Conservation (phyloP, 1,140 invertebrate species). For the Penaeus vannamei region DNA sequence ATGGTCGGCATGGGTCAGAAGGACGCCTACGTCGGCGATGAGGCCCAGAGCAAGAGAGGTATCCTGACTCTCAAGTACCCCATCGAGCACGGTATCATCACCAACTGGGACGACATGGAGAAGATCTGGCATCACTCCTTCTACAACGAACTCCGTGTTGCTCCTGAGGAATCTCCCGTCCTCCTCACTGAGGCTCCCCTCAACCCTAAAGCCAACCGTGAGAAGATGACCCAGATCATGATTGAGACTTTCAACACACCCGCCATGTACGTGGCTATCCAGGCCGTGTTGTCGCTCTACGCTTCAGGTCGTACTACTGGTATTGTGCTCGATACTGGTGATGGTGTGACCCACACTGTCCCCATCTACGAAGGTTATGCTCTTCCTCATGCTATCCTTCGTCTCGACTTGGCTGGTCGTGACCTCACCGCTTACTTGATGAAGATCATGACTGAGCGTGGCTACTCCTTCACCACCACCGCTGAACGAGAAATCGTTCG, state of each 20-base stretch:
- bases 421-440: constrained; percentile 92
- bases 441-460: constrained; percentile 91
- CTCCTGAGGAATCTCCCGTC: constrained; percentile 93
- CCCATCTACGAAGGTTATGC: constrained; percentile 94
- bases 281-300: constrained; percentile 91
- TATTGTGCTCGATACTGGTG: constrained; percentile 92
- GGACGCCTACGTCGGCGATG: constrained; percentile 91
- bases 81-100: constrained; percentile 95
- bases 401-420: constrained; percentile 89
- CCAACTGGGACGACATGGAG: constrained; percentile 98
- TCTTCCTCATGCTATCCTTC: constrained; percentile 87
- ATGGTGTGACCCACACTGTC: constrained; percentile 95
- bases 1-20: constrained; percentile 95
- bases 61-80: constrained; percentile 94
- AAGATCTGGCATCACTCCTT: constrained; percentile 97
- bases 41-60: constrained; percentile 90
- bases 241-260: constrained; percentile 95
- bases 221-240: constrained; percentile 94
- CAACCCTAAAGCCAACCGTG: constrained; percentile 90
- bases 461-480: constrained; percentile 73
- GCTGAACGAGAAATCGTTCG: constrained; percentile 92
- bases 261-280: constrained; percentile 93
- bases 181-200: constrained; percentile 91
- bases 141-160: constrained; percentile 95
- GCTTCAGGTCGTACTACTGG: constrained; percentile 95